phyloP scores from a whole-genome alignment of 1,140 invertebrate genomes.

The Drosophila serrata region DNA sequence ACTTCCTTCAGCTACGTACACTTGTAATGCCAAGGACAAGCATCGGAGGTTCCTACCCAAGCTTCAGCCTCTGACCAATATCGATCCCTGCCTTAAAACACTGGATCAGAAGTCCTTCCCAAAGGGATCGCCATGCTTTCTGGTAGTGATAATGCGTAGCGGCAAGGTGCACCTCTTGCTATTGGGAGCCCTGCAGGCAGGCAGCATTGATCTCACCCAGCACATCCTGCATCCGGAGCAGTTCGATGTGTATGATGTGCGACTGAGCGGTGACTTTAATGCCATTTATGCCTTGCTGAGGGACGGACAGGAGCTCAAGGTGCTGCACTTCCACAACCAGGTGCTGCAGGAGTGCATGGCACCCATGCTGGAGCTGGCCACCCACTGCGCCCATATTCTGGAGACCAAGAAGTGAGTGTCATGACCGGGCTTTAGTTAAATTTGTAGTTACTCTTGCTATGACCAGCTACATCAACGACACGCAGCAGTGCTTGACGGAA shows the following conservation, averaged over 20 bases:
- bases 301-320: constrained; percentile 86
- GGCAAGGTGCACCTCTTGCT: constrained; percentile 91
- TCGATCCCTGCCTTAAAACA: constrained; percentile 69
- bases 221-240: constrained; percentile 86
- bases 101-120: constrained; percentile 88
- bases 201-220: constrained; percentile 88
- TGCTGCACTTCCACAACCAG: constrained; percentile 88
- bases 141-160: constrained; percentile 91
- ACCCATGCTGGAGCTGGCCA: constrained; percentile 90
- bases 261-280: constrained; percentile 88
- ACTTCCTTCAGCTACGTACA: constrained; percentile 50
- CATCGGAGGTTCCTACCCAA: constrained; percentile 64
- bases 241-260: constrained; percentile 88
- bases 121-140: constrained; percentile 90
- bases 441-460: not conserved
- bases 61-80: constrained; percentile 67
- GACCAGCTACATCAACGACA: constrained; percentile 89
- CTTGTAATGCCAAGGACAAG: constrained; percentile 69
- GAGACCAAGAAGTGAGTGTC: constrained; percentile 86
- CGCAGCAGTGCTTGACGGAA: constrained; percentile 94
- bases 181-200: constrained; percentile 94
- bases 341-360: constrained; percentile 89
- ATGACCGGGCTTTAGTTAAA: not conserved
- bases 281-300: constrained; percentile 87
- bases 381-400: constrained; percentile 90